A percentile compares a stretch with the other conserved stretches of the same genome.
Evolutionary conservation across 2,888 invertebrate species (phyloP).

Genomic region (Diachrysia chrysitis): DNA sequence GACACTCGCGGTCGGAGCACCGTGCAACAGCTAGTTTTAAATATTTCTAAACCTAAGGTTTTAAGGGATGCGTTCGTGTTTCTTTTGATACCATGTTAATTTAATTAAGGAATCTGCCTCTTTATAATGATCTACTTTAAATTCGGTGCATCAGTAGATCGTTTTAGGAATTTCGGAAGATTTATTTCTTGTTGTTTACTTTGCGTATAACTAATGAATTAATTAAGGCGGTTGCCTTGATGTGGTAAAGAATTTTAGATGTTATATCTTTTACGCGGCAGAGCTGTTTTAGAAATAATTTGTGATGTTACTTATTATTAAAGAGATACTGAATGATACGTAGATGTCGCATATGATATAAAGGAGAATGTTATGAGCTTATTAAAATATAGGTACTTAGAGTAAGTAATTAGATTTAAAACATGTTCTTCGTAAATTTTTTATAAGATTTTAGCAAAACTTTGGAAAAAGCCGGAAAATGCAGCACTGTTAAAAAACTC

Average conservation of each 20-base stretch:
- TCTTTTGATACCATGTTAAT: not conserved
- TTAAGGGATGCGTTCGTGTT: not conserved
- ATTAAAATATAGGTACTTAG: too few relatives aligned
- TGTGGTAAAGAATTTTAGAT: slow-evolving; percentile 32
- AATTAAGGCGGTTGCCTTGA: slow-evolving; percentile 33
- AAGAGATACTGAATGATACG: not conserved
- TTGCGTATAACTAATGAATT: slow-evolving; percentile 30
- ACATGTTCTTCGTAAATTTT: too few relatives aligned
- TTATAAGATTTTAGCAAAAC: too few relatives aligned
- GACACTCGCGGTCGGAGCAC: too few relatives aligned
- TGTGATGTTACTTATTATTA: not conserved
- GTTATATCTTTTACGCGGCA: slow-evolving; percentile 20
- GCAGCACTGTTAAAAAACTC: too few relatives aligned
- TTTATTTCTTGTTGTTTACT: slow-evolving; percentile 26
- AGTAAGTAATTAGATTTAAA: too few relatives aligned
- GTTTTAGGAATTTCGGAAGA: slow-evolving; percentile 24
- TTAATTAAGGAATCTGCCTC: not conserved
- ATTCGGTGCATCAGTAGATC: slow-evolving; percentile 6
- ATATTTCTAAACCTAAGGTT: too few relatives aligned
- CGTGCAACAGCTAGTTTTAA: too few relatives aligned
- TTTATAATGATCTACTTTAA: slow-evolving; percentile 16
- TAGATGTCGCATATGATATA: not conserved
- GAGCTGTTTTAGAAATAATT: not conserved
- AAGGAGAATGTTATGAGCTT: not conserved
- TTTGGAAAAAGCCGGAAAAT: too few relatives aligned